Evolutionary conservation across 2,797 vertebrate species (phyloP), one percentile per base, ranked within the genome.

Genomic region (Sebastes alutus): DNA sequence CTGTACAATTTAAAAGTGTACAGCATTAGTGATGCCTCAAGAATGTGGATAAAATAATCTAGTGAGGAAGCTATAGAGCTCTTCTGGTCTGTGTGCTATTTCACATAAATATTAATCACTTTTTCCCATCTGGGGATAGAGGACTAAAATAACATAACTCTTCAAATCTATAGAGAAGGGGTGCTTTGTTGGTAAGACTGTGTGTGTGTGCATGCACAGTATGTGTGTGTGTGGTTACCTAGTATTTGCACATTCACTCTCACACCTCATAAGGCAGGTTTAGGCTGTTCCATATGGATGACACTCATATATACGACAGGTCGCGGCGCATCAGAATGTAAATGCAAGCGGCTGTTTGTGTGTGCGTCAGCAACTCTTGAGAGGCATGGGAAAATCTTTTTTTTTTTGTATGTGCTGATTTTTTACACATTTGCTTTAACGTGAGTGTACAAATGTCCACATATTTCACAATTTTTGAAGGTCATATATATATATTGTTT

Each of bases 211-310:
- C 14, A 22, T 25, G 35, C 38, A 49, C 46, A 49, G 62, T 42
- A 23, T 64, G 63, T 64, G 63, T 27, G 63, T 27, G 35, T 27
- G 23, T 20, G 11, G 52, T 6, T 67, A 23, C 49, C 23, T 23
- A 3, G 22, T 69, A 27, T 60, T 20, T 74, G 49, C 63, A 78
- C 75, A 71, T 80, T 71, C 69, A 20, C 83, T 80, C 72, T 73
- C 82, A 49, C 64, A 67, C 49, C 83, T 75, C 86, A 81, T 88
- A 74, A 78, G 63, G 81, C 75, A 52, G 86, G 70, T 83, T 85
- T 65, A 63, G 66, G 52, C 89, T 93, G 77, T 82, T 94, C 84
- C 89, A 91, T 93, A 92, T 93, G 92, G 90, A 94, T 93, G 91
- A 16, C 38, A 6, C 80, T 77, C 42, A 49, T 58, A 3, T 77